Percentiles rank a stretch among this genome's conserved stretches.
These are phyloP conservation scores for Redunca redunca DNA, from an alignment of 2,113 vertebrate genomes.

Conservation along the genomic window DNA sequence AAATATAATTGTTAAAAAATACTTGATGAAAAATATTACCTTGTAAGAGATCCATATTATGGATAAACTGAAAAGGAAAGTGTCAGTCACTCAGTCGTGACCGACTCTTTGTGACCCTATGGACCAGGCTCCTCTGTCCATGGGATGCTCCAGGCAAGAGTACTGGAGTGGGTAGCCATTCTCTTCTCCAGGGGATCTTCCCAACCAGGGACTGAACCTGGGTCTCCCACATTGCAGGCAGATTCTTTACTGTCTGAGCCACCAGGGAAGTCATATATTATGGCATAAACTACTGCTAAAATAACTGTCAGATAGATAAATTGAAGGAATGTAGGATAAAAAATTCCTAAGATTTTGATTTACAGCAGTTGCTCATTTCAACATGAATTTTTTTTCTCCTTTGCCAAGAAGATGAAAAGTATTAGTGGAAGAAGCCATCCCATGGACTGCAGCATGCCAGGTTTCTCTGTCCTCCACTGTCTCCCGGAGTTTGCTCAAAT, in stretches of 20 bases:
- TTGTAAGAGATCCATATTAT: not conserved
- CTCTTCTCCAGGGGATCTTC: not conserved
- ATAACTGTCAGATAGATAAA: not conserved
- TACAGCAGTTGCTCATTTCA: slow-evolving; percentile 4
- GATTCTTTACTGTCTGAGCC: not conserved
- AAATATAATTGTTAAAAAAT: not conserved
- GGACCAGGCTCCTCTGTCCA: not conserved
- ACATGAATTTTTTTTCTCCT: not conserved
- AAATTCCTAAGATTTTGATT: not conserved
- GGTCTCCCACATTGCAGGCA: not conserved
- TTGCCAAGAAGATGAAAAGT: not conserved
- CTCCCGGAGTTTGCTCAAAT: not conserved
- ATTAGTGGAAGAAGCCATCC: not conserved
- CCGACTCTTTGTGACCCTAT: not conserved
- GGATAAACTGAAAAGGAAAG: not conserved
- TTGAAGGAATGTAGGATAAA: not conserved
- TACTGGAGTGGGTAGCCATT: not conserved
- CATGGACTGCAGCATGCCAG: not conserved
- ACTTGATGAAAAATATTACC: not conserved
- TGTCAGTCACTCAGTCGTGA: not conserved
- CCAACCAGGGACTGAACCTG: not conserved
- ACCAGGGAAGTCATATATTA: not conserved
- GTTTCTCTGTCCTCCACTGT: not conserved
- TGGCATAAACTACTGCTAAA: not conserved
- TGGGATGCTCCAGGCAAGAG: not conserved